Evolutionary conservation across 2,797 vertebrate genomes (phyloP).

Genomic region (Podargus strigoides): DNA sequence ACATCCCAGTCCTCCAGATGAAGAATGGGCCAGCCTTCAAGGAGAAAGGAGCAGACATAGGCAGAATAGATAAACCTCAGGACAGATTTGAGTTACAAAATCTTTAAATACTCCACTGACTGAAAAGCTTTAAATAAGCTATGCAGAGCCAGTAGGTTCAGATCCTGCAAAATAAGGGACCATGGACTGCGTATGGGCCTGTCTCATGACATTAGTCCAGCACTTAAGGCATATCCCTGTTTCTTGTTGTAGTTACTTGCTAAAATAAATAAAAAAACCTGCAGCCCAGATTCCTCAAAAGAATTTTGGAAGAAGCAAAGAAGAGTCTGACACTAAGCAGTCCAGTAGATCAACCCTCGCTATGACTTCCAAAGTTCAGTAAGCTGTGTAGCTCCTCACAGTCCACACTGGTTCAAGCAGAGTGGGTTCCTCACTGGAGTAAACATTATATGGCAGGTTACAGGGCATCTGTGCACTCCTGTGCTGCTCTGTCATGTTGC

Average conservation of each 20-base stretch:
- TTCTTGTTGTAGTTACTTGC: not conserved
- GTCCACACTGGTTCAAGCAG: not conserved
- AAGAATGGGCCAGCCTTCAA: not conserved
- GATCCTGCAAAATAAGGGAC: not conserved
- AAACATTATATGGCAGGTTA: not conserved
- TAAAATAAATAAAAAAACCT: not conserved
- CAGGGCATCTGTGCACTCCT: not conserved
- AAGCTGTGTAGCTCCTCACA: no score
- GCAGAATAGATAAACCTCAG: not conserved
- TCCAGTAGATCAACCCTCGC: not conserved
- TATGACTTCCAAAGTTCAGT: not conserved
- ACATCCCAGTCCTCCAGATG: not conserved
- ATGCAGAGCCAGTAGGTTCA: not conserved
- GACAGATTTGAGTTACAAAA: not conserved
- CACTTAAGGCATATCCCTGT: not conserved
- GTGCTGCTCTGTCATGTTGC: not conserved
- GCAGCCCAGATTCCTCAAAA: not conserved
- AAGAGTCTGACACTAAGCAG: not conserved
- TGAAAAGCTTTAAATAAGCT: not conserved
- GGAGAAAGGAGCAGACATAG: not conserved
- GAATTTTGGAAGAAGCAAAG: not conserved
- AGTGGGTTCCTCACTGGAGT: not conserved
- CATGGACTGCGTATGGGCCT: not conserved
- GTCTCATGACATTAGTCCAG: not conserved
- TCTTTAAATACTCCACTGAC: not conserved